These are phyloP conservation scores for Halisarca cf. caerulea DNA, from an alignment of 37 sponge, comb jelly and placozoan genomes.

Conservation along the genomic window DNA sequence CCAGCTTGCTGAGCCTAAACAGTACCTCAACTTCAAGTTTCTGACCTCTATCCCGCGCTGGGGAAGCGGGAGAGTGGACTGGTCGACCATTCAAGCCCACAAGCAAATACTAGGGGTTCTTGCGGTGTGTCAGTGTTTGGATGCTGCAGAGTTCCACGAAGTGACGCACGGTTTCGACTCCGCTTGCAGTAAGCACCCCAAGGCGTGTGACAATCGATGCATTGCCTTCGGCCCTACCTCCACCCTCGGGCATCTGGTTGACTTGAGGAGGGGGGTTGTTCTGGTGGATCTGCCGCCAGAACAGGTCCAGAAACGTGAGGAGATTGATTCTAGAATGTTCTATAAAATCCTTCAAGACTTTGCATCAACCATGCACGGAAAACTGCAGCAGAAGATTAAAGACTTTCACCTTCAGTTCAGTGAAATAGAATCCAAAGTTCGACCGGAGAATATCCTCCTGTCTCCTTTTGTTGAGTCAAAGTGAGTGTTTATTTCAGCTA, in stretches of 20 bases:
- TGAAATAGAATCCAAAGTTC: background rate
- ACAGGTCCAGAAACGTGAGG: background rate
- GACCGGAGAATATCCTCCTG: background rate
- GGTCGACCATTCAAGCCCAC: constrained; percentile 45
- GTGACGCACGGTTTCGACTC: background rate
- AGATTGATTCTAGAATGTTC: background rate
- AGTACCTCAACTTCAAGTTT: constrained; percentile 50
- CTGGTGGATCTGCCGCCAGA: constrained; percentile 19
- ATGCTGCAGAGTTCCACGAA: constrained; percentile 28
- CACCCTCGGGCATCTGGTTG: constrained; percentile 14
- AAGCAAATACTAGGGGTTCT: constrained; percentile 55
- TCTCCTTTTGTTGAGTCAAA: background rate
- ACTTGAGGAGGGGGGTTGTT: background rate
- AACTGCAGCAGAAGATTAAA: background rate
- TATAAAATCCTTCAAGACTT: background rate
- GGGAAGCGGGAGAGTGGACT: constrained; percentile 27
- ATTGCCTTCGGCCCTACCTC: constrained; percentile 42
- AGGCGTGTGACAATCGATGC: constrained; percentile 30
- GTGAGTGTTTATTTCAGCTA: too few relatives aligned
- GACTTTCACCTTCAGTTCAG: background rate
- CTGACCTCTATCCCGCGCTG: constrained; percentile 35
- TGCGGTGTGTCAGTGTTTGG: constrained; percentile 35
- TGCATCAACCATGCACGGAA: background rate
- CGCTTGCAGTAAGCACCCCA: background rate
- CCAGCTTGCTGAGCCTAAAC: constrained; percentile 32